Evolutionary conservation across 2,888 invertebrate genomes (phyloP), one percentile per base, ranked within the genome.

Genomic region (Lepidonotus clava): DNA sequence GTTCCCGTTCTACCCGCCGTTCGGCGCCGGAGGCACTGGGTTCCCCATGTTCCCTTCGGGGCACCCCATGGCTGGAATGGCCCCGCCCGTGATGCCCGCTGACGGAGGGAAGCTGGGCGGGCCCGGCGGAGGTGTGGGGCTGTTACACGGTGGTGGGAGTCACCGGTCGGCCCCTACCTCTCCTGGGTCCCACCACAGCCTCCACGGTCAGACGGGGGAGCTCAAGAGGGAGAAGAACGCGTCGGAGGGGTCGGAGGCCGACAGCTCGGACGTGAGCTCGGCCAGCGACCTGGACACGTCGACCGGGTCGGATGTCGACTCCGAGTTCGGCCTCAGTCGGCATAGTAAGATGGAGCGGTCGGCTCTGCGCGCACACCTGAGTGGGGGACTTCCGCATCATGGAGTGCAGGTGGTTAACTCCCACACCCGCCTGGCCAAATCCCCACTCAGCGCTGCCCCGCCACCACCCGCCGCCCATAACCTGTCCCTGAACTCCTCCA

Each of bases 1-100:
- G 6, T 92, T 89, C 86, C 92, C 92, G 46, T 92, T 91, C 88
- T 92, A 91, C 85, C 91, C 91, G 21, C 91, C 92, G n/a, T 71
- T 91, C 24, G 89, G 90, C 61, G 71, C 90, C 24, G 89, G 90
- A 51, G 32, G n/a, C 38, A 21, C 88, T 32, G 87, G 87, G 14
- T 88, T 84, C 53, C 87, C 88, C 18, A 28, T 88, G 21, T 85
- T 88, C 85, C 88, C 89, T 18, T 32, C 86, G 4, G 88, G 86
- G 21, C 85, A 87, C 80, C 89, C 89, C 2, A 40, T 89, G 28
- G 86, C 89, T n/a, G 34, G 32, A n/a, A 2, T 46, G 87, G 40
- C 28, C 32, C 21, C 21, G 36, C 11, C 32, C 14, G 18, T 28
- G 46, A 38, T 14, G 2, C 6, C 21, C 11, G 28, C 11, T 14